Base-by-base conservation (phyloP, 2,888 invertebrate genomes). In the Dynastes hyllus region DNA sequence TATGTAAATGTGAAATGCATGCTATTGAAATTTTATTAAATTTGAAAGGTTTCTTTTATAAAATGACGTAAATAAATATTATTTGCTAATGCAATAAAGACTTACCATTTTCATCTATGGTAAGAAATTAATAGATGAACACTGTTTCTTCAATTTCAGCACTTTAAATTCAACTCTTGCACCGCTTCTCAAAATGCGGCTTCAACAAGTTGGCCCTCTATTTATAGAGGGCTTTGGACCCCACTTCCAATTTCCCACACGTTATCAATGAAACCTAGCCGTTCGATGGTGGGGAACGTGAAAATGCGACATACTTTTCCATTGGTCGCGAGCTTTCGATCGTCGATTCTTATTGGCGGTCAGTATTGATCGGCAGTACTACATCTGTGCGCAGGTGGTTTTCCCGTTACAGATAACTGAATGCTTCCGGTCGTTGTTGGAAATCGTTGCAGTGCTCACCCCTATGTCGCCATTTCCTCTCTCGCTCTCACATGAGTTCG, bases 231-330 rank as follows among this genome's bases (percentile, higher is more conserved):
- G 82, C 86, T 89, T 88, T 85, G 85, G 88, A 90, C 90, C 90
- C 81, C 84, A 87, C 87, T 87, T 89, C 88, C 88, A 89, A 78
- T 78, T 79, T 80, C 93, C 93, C 91, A 93, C 93, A 92, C 92
- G 91, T 91, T 92, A 92, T 93, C 91, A 93, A 93, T 93, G 93
- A 93, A 93, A 90, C 88, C 83, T 81, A 78, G 78, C 83, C 85
- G 85, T 84, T 87, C 86, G 87, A 88, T 88, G 87, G 84, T 80
- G 83, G 82, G 81, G 80, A 78, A 80, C 81, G 82, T 84, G 84
- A 83, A 85, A 85, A 83, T 87, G 87, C 87, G 86, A 84, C 87
- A 87, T 82, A 80, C 76, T 77, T 78, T 81, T 81, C 81, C 78
- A 88, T 88, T 88, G 87, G 88, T 80, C 80, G 83, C 80, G 83